Base-by-base conservation (phyloP, 2,797 vertebrate species). In the Margarornis squamiger region DNA sequence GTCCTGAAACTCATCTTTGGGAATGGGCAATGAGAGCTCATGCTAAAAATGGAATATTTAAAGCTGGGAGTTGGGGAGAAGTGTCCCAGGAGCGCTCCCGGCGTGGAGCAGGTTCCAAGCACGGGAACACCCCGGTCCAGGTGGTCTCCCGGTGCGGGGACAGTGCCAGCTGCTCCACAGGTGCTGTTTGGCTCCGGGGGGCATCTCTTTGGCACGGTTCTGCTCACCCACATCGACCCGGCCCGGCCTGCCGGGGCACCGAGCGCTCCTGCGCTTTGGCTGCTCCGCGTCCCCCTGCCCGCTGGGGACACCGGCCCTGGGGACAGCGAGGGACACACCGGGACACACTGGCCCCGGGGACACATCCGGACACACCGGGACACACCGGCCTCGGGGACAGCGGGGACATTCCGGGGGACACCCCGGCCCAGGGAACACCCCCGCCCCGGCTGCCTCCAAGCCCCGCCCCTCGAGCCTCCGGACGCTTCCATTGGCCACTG, bases 31-130 rank as follows among this genome's bases (percentile, higher is more conserved):
- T 63, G 10, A 61, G 46, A 57, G 29, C 10, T 63, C 16, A 7
- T 39, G 14, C n/a, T 51, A n/a, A 58, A 36, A 63, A 34, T 6
- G 7, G 9, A n/a, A 6, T 9, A 20, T 55, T 36, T n/a, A 57
- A 49, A 8, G n/a, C 43, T 57, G 58, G 20, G 20, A 26, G 34
- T 21, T n/a, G 3, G 3, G 8, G 5, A 0, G 0, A 15, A 24
- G 27, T 38, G 32, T 15, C 23, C 36, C 41, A 36, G 2, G 36
- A 20, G 45, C 8, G 8, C 30, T 59, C 10, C 8, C n/a, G 43
- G 45, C 1, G 20, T 19, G 34, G 32, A 43, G 36, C 43, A 7
- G 23, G 13, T 70, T 38, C 49, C 48, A 55, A 9, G 14, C 5
- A 0, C 5, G 13, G 55, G 15, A 27, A 5, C 13, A 8, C 26